These are phyloP conservation scores for Cyclargus thomasi DNA, from an alignment of 1,140 invertebrate species.

Conservation along the genomic window DNA sequence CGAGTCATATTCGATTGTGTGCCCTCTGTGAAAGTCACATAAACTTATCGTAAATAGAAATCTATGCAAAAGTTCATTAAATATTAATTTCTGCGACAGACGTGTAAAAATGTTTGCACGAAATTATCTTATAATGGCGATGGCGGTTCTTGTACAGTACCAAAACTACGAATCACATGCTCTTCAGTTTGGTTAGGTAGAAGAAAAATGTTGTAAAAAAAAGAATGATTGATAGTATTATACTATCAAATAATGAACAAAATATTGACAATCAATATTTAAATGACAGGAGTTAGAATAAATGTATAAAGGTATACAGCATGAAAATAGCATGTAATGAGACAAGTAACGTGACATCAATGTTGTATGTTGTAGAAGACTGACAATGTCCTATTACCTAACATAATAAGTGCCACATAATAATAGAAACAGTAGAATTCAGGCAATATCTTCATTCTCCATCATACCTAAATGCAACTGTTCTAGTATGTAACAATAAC, in stretches of 20 bases:
- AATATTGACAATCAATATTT: neutral
- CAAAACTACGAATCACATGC: no score
- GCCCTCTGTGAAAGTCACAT: no score
- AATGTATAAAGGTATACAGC: neutral
- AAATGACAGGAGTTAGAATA: neutral
- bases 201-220: neutral
- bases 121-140: neutral
- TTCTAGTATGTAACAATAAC: neutral
- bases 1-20: constrained; percentile 1
- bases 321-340: constrained; percentile 12
- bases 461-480: neutral
- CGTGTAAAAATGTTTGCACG: neutral
- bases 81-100: neutral
- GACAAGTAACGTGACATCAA: neutral
- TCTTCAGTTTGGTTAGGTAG: no score
- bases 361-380: neutral
- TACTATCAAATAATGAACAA: neutral
- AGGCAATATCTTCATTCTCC: no score
- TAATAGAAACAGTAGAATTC: no score
- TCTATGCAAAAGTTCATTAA: neutral
- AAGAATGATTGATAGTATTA: neutral
- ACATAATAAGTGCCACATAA: neutral
- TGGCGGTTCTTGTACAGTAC: neutral
- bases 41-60: neutral
- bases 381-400: neutral